Evolutionary conservation across 2,888 invertebrate species (phyloP).

Genomic region (Graphium colonna): DNA sequence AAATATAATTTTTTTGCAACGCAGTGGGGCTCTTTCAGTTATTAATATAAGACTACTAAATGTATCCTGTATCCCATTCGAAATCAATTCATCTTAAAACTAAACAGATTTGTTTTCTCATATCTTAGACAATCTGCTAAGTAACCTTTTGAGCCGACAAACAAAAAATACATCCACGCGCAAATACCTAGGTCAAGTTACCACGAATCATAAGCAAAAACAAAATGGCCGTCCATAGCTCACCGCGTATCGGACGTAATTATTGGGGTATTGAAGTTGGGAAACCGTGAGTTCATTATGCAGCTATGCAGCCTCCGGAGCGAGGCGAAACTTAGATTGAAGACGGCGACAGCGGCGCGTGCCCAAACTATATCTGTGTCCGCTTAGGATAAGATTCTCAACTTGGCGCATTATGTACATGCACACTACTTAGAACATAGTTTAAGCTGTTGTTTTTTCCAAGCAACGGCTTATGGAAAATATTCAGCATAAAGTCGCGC

Average conservation of each 20-base stretch:
- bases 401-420: conserved; percentile 43
- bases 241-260: conserved; percentile 52
- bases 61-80: too few relatives aligned
- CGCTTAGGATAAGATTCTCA: conserved; percentile 66
- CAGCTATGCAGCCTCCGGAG: conserved; percentile 65
- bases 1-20: too few relatives aligned
- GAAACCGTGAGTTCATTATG: conserved; percentile 72
- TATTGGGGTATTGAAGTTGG: conserved; percentile 61
- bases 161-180: too few relatives aligned
- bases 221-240: too few relatives aligned
- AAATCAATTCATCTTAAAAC: too few relatives aligned
- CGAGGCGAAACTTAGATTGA: conserved; percentile 75
- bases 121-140: too few relatives aligned
- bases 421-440: not conserved
- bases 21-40: too few relatives aligned
- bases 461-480: conserved; percentile 9
- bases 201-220: too few relatives aligned
- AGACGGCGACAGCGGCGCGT: conserved; percentile 70
- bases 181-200: too few relatives aligned
- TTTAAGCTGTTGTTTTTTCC: not conserved
- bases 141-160: too few relatives aligned
- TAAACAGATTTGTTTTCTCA: too few relatives aligned
- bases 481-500: not conserved
- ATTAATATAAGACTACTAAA: too few relatives aligned
- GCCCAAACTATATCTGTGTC: conserved; percentile 69